These are phyloP conservation scores for Tipula vernalis DNA, from an alignment of 2,888 invertebrate genomes.

Conservation along the genomic window DNA sequence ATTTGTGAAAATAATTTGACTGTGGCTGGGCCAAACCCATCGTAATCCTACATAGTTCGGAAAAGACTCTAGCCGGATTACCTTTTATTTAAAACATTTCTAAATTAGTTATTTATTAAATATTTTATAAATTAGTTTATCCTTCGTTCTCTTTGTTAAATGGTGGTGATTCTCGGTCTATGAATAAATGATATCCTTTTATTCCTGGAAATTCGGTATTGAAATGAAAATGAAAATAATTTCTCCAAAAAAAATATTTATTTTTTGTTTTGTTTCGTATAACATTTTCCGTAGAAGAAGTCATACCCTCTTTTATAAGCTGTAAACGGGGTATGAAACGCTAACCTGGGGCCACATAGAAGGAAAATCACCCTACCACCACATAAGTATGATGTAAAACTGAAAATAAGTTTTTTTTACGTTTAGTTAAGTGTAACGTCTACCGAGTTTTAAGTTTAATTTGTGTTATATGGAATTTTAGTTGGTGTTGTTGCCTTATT, in stretches of 20 bases:
- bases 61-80: background rate
- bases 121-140: background rate
- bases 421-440: background rate
- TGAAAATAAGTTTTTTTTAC: background rate
- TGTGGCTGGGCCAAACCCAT: background rate
- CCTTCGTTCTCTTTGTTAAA: background rate
- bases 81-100: background rate
- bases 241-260: background rate
- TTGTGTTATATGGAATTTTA: background rate
- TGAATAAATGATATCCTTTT: background rate
- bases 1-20: background rate
- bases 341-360: background rate
- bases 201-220: background rate
- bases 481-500: background rate
- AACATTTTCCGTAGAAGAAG: background rate
- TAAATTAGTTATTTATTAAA: background rate
- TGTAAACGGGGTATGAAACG: background rate
- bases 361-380: background rate
- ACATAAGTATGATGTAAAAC: background rate
- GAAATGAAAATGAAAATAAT: background rate
- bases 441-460: background rate
- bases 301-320: background rate
- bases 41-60: background rate
- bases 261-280: background rate
- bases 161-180: background rate